phyloP scores from a whole-genome alignment of 2,888 invertebrate species.

The Thereva nobilitata region DNA sequence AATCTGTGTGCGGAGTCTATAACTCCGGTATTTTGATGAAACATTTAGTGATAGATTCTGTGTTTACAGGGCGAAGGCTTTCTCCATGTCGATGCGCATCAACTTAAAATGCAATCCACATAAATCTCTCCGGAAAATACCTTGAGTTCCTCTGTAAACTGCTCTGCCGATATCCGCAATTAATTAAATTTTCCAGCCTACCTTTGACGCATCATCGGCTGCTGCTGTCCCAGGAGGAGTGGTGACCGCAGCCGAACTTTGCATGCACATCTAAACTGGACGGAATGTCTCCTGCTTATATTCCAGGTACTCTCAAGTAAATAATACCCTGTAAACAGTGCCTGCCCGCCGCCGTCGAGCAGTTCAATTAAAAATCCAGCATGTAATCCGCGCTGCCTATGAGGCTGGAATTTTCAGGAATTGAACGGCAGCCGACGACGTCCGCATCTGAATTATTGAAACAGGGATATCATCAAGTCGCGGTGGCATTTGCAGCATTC shows the following conservation, averaged over 20 bases:
- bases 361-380: slow-evolving; percentile 6
- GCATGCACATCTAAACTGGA: slow-evolving; percentile 9
- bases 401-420: slow-evolving; percentile 21
- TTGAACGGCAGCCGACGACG: neutral
- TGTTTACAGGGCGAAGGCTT: neutral
- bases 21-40: too few relatives aligned
- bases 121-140: slow-evolving; percentile 33
- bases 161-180: slow-evolving; percentile 18
- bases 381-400: slow-evolving; percentile 13
- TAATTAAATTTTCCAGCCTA: slow-evolving; percentile 27
- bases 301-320: slow-evolving; percentile 4
- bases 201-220: neutral
- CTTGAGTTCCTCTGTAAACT: slow-evolving; percentile 18
- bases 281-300: neutral
- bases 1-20: neutral
- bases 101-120: slow-evolving; percentile 29
- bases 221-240: neutral
- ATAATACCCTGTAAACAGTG: neutral
- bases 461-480: slow-evolving; percentile 13
- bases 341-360: neutral
- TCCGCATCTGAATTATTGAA: slow-evolving; percentile 24
- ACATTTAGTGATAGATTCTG: too few relatives aligned
- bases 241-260: neutral
- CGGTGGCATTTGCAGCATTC: slow-evolving; percentile 25
- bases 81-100: slow-evolving; percentile 4